Conservation (phyloP, 1,140 invertebrate genomes). For the Idris sp. region DNA sequence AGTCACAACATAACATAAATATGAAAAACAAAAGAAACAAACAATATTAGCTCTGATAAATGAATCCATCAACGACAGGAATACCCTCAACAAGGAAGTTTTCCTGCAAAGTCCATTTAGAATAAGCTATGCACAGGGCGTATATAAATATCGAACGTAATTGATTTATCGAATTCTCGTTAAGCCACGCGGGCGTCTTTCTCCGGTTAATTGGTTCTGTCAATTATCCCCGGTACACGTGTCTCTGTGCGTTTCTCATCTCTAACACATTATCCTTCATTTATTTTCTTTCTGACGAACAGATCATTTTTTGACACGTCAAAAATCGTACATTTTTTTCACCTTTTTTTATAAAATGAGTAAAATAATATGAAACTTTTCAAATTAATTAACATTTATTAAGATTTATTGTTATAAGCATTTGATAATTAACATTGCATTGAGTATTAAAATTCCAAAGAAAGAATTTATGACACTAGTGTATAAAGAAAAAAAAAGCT, state of each 20-base stretch:
- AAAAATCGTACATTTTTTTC: no score
- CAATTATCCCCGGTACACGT: slow-evolving; percentile 23
- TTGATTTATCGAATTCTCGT: slow-evolving; percentile 51
- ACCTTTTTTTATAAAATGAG: no score
- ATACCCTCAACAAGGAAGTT: slow-evolving; percentile 9
- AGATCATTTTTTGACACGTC: no score
- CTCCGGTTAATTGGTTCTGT: slow-evolving; percentile 46
- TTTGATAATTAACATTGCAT: no score
- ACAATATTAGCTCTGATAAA: slow-evolving; percentile 12
- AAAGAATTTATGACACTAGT: no score
- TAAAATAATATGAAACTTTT: no score
- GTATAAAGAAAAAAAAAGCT: no score
- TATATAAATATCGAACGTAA: slow-evolving; percentile 41
- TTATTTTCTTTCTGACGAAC: no score
- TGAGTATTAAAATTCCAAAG: no score
- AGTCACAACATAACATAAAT: not conserved
- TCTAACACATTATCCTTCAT: no score
- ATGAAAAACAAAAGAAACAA: not conserved
- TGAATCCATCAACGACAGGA: slow-evolving; percentile 24
- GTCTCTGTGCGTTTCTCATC: slow-evolving; percentile 30
- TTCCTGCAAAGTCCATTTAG: slow-evolving; percentile 23
- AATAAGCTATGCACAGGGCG: slow-evolving; percentile 40
- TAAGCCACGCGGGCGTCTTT: slow-evolving; percentile 26
- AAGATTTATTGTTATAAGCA: no score
- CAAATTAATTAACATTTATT: no score